These are phyloP conservation scores for Ectemnius continuus DNA, from an alignment of 2,888 invertebrate species.

Conservation along the genomic window DNA sequence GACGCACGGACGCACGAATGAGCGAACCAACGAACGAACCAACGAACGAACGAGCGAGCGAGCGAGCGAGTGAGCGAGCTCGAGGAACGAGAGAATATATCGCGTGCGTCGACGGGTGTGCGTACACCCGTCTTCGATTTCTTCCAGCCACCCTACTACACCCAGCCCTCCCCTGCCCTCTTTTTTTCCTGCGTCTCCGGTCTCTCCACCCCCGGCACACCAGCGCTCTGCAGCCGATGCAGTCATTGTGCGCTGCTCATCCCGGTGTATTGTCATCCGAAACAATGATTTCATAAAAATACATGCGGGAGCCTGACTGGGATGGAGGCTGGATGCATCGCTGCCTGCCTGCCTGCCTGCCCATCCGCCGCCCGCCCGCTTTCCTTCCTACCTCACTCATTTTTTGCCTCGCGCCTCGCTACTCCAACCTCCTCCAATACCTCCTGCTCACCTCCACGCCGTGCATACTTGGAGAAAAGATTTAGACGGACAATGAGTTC, in stretches of 20 bases:
- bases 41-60: slow-evolving; percentile 31
- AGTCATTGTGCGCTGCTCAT: slow-evolving; percentile 76
- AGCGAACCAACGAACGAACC: slow-evolving; percentile 28
- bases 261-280: slow-evolving; percentile 76
- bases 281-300: slow-evolving; percentile 78
- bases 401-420: slow-evolving; percentile 30
- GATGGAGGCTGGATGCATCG: slow-evolving; percentile 24
- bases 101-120: slow-evolving; percentile 48
- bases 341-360: slow-evolving; percentile 21
- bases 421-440: slow-evolving; percentile 15
- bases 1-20: slow-evolving; percentile 39
- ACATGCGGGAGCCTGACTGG: slow-evolving; percentile 56
- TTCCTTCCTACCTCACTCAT: slow-evolving; percentile 15
- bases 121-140: slow-evolving; percentile 44
- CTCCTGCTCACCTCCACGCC: too few species aligned
- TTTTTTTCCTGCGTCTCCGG: slow-evolving; percentile 51
- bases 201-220: slow-evolving; percentile 46
- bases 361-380: slow-evolving; percentile 8
- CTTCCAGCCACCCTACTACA: slow-evolving; percentile 38
- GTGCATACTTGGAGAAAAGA: too few species aligned
- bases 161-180: slow-evolving; percentile 41
- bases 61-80: slow-evolving; percentile 33
- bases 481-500: neutral
- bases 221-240: slow-evolving; percentile 61
- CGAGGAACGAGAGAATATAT: slow-evolving; percentile 29